Base-by-base conservation (phyloP, 2,888 invertebrate genomes). In the Philereme vetulata region DNA sequence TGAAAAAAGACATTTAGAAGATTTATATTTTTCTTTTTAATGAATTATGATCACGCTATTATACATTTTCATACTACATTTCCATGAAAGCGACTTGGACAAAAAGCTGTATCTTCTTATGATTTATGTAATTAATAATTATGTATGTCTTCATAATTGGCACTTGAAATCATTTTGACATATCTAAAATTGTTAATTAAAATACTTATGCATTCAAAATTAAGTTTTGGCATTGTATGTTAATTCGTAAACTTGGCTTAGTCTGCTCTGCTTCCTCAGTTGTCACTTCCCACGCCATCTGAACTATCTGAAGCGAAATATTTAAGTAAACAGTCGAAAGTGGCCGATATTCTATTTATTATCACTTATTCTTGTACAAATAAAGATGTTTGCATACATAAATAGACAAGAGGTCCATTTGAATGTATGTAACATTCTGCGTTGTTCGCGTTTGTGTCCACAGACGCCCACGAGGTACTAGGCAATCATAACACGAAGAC, bases 271-370 rank as follows among this genome's bases (percentile, higher is more conserved):
- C 57, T 68, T 63, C 64, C 63, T 65, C 44, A 62, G 51, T 65
- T 61, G 59, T 60, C 66, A 51, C 64, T 70, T 70, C 67, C 64
- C 67, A 70, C 67, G 63, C 55, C 21, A 21, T 21, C 2, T 21
- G 21, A 21, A 21, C 21, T 21, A 56, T 51, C 34, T 42, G 47
- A 33, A 32, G 21, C 64, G 58, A 59, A 62, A 63, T 66, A 67
- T 64, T 58, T 60, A 67, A 65, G 64, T 64, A 61, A 67, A 68
- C 65, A 44, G 63, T 62, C 56, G 65, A 68, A 67, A 69, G 65
- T 67, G 64, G 59, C 65, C 67, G 64, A 69, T 69, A 69, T 69
- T 58, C 53, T 53, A 59, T 64, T 53, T 61, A 67, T 63, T 61
- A 66, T 63, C 56, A 54, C 62, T 62, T 59, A 58, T 60, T 62